These are phyloP conservation scores for Sebastes flavidus DNA, from an alignment of 2,797 vertebrate genomes.

Conservation along the genomic window DNA sequence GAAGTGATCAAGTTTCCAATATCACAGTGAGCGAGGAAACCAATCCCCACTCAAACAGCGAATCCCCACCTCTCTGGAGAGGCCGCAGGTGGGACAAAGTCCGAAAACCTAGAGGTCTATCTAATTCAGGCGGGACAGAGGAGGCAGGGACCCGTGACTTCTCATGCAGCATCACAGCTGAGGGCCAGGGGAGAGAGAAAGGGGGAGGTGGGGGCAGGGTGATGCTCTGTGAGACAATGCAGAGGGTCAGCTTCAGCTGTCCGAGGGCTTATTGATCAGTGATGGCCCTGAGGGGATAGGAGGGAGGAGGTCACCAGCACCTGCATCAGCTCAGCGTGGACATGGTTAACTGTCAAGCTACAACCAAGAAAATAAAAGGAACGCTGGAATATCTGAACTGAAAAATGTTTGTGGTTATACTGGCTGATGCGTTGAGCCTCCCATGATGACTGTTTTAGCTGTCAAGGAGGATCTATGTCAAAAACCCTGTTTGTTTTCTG, in stretches of 20 bases:
- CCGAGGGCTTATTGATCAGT: conserved; percentile 76
- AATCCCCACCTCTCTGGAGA: conserved; percentile 27
- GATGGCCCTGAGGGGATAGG: conserved; percentile 51
- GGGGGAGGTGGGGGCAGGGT: conserved; percentile 46
- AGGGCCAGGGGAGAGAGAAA: conserved; percentile 6
- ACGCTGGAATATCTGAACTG: not conserved
- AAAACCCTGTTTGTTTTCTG: not conserved
- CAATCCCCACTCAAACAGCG: conserved; percentile 32
- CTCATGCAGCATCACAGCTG: conserved; percentile 60
- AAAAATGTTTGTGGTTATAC: not conserved
- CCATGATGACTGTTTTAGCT: not conserved
- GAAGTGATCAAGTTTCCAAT: conserved; percentile 68
- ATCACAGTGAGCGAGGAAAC: conserved; percentile 50
- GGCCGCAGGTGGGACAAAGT: conserved; percentile 59
- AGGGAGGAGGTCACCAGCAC: conserved; percentile 56
- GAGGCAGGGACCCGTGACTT: conserved; percentile 61
- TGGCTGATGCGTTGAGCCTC: not conserved
- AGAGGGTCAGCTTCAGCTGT: conserved; percentile 77
- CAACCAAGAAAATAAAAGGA: not conserved
- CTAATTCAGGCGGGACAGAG: conserved; percentile 51
- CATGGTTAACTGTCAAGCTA: not conserved
- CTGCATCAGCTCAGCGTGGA: conserved; percentile 35
- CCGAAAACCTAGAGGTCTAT: conserved; percentile 39
- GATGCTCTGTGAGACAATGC: conserved; percentile 73
- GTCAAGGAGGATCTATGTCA: not conserved